Evolutionary conservation across 2,888 invertebrate species (phyloP), one percentile per base, ranked within the genome.

Genomic region (Plebejus anna): DNA sequence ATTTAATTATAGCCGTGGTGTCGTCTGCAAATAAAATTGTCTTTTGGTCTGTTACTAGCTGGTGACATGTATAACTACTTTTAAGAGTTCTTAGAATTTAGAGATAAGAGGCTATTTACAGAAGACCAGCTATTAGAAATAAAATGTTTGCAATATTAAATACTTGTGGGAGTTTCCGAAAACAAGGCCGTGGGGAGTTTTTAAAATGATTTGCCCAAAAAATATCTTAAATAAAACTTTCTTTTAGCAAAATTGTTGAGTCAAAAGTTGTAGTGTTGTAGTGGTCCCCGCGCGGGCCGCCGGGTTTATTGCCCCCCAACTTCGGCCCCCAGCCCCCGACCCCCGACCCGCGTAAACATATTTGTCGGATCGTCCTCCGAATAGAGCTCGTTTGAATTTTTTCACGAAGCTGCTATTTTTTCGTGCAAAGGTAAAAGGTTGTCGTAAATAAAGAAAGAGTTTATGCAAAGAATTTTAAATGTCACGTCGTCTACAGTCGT

Each of bases 391-490:
- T 66, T 66, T 66, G 66, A 66, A 36, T 66, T 36, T 66, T 13
- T 66, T 66, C 66, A 16, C 32, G 32, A 13, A 32, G 13, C 32
- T 36, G 66, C 32, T 36, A 36, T 66, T 66, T 66, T 61, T 32
- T 66, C 66, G 66, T 66, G 13, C 66, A 66, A 32, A 66, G 32
- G 66, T 66, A 66, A 66, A 61, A 66, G 66, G 66, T 66, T 36
- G 32, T 36, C 32, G 66, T 66, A 66, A 66, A 66, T 66, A 66
- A 66, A 36, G 32, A 66, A 66, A 66, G 32, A 66, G 66, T 66
- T 32, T 66, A 66, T 32, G 66, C 66, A 66, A 66, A 66, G 32
- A 66, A 32, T 66, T 66, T 66, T 36, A 66, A 66, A 66, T 36
- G 13, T 32, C 66, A 66, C 32, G 32, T 66, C 66, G 66, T 66